These are phyloP conservation scores for Erythrocercus mccallii DNA, from an alignment of 2,113 vertebrate species.

Conservation along the genomic window DNA sequence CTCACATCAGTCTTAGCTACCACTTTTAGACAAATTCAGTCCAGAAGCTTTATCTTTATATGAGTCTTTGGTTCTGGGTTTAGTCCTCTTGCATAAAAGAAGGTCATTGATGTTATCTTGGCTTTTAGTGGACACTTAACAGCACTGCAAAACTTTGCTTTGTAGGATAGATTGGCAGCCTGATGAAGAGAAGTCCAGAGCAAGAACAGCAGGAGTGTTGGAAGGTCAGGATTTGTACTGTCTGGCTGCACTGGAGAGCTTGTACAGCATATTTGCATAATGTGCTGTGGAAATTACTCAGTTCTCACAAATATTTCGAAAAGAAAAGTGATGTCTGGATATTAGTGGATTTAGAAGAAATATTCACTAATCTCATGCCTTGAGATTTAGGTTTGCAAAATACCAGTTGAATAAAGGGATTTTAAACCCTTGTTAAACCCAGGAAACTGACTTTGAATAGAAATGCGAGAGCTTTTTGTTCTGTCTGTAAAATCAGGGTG, in stretches of 20 bases:
- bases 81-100: neutral
- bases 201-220: slow-evolving; percentile 2
- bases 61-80: neutral
- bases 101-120: neutral
- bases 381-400: neutral
- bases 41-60: neutral
- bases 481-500: neutral
- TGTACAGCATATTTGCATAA: slow-evolving; percentile 48
- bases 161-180: slow-evolving; percentile 21
- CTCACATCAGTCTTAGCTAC: neutral
- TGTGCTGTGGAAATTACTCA: slow-evolving; percentile 29
- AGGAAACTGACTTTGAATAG: neutral
- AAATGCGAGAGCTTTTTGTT: neutral
- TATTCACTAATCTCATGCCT: slow-evolving; percentile 22
- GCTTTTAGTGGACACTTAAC: slow-evolving; percentile 40
- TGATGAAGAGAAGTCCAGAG: slow-evolving; percentile 28
- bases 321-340: neutral
- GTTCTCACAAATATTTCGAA: slow-evolving; percentile 42
- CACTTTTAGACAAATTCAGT: neutral
- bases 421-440: neutral
- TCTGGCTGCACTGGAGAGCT: slow-evolving; percentile 33
- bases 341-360: slow-evolving; percentile 41
- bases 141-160: slow-evolving; percentile 15
- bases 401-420: neutral
- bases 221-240: slow-evolving; percentile 44